Percentiles rank a stretch among this genome's conserved stretches.
These are phyloP conservation scores for Macrostomum lignano DNA, from an alignment of 1,140 invertebrate genomes.

Conservation along the genomic window DNA sequence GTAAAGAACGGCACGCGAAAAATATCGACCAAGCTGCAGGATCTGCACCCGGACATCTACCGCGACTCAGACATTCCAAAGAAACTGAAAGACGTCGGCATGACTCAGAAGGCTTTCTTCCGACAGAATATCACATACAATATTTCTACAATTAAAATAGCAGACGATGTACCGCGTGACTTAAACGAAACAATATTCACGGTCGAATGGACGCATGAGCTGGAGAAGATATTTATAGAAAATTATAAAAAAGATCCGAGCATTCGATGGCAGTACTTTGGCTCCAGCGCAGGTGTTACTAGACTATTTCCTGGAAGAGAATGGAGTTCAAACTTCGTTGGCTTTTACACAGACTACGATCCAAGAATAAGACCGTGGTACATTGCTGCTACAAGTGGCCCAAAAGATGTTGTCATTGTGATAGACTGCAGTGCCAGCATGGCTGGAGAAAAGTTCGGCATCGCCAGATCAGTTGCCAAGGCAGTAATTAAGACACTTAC, in stretches of 20 bases:
- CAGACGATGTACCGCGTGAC: conserved; percentile 27
- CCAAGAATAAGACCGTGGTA: conserved; percentile 27
- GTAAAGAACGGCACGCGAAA: too few species aligned
- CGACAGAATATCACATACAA: conserved; percentile 22
- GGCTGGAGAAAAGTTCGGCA: conserved; percentile 24
- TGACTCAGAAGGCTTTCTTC: too few species aligned
- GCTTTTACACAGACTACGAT: conserved; percentile 30
- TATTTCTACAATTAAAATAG: conserved; percentile 26
- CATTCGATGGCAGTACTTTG: conserved; percentile 29
- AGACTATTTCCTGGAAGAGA: conserved; percentile 26
- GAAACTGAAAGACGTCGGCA: too few species aligned
- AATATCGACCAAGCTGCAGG: conserved; percentile 16
- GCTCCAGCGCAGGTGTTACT: conserved; percentile 24
- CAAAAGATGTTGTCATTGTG: conserved; percentile 29
- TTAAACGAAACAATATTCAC: conserved; percentile 17
- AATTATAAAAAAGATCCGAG: conserved; percentile 15
- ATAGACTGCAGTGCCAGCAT: conserved; percentile 25
- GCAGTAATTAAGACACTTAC: conserved; percentile 29
- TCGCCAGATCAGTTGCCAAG: conserved; percentile 26
- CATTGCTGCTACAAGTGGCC: conserved; percentile 28
- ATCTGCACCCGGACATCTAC: conserved; percentile 16
- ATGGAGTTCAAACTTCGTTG: conserved; percentile 29
- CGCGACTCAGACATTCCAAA: conserved; percentile 24
- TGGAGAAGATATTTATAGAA: conserved; percentile 20
- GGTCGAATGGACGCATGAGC: conserved; percentile 16